phyloP scores from a whole-genome alignment of 2,113 vertebrate species.

The Orycteropus afer region DNA sequence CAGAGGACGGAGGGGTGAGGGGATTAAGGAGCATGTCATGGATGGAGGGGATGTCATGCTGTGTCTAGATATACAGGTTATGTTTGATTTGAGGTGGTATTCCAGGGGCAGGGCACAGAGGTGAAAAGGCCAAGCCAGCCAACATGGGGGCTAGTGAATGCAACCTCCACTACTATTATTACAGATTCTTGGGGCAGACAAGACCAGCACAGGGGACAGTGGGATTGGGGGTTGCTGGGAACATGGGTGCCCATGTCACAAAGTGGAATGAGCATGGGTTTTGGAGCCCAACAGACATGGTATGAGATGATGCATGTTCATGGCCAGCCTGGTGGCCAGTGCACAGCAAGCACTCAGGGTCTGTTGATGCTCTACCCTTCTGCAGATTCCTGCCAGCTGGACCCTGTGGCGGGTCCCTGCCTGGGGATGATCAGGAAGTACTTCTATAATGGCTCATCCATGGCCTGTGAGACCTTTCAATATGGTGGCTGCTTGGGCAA shows the following conservation, averaged over 20 bases:
- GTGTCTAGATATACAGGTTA: not conserved
- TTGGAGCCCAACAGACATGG: not conserved
- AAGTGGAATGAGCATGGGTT: not conserved
- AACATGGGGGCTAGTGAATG: not conserved
- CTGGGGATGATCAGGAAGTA: conserved; percentile 86
- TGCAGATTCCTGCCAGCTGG: conserved; percentile 88
- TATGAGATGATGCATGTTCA: not conserved
- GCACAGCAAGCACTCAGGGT: not conserved
- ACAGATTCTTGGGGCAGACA: not conserved
- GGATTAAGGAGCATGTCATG: not conserved
- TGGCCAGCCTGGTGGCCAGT: not conserved
- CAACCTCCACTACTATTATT: fast-evolving
- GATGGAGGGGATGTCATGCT: not conserved
- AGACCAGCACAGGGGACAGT: not conserved
- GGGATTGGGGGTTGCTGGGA: not conserved
- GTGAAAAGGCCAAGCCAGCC: not conserved
- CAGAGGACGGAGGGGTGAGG: not conserved
- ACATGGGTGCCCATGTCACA: not conserved
- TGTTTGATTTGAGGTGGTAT: not conserved
- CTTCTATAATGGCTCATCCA: conserved; percentile 92
- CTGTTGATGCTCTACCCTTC: not conserved
- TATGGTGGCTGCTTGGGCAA: conserved; percentile 96
- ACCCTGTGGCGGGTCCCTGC: conserved; percentile 89
- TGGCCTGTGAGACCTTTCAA: conserved; percentile 91
- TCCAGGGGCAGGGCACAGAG: not conserved